Base-by-base conservation (phyloP, 2,888 invertebrate genomes). In the Caenorhabditis macrosperma region DNA sequence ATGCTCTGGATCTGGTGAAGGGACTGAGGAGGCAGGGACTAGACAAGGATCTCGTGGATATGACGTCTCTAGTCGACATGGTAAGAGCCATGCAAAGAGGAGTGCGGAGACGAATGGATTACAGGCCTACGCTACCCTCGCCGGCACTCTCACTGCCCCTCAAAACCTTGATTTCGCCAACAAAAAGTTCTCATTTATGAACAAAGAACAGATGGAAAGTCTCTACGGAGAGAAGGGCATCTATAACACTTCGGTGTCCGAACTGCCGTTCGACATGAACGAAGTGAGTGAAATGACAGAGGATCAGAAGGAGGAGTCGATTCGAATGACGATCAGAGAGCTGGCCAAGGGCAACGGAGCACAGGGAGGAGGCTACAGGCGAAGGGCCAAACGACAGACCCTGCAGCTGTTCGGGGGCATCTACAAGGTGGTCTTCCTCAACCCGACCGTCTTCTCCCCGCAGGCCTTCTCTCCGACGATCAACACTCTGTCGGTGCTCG, bases 191-290 rank as follows among this genome's bases (percentile, higher is more conserved):
- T 67, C 85, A 0, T 86, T 86, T 57, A 68, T 87, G 76, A 86
- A 74, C 28, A 77, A 71, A 10, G 50, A 80, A 0, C 88, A 88
- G 63, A 66, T 86, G 64, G 61, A 80, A 59, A 41, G 67, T 30
- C 41, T 87, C 12, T 88, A 86, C 52, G 86, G 86, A 28, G 80
- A 83, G 26, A 68, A 82, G 15, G 86, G 87, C 68, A 67, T 74
- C 20, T 77, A 75, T 41, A 82, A 82, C 60, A 82, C 74, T 26
- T 76, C 80, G 1, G 48, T 76, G 2, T 38, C 74, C 20, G 71
- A 81, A 9, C 44, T 84, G 22, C 85, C 85, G 15, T 85, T 87
- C 30, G 86, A 87, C 60, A 67, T 86, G 9, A 68, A 85, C 7
- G 80, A 80, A 44, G 82, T 86, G 28, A 79, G 78, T 28, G 48